Conservation (phyloP, 2,113 vertebrate species). For the Thunnus thynnus region DNA sequence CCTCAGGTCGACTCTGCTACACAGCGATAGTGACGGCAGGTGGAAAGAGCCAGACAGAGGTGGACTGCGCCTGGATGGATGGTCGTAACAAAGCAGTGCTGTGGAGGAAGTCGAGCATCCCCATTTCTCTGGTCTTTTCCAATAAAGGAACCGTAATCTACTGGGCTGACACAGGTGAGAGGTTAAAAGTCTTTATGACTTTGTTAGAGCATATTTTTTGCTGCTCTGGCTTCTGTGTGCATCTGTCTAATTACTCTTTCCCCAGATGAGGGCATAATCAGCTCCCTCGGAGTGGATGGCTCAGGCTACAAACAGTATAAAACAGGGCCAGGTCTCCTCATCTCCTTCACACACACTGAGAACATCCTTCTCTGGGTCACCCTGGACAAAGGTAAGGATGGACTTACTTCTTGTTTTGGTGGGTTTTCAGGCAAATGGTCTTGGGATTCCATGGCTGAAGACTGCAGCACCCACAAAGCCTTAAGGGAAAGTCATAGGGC, state of each 20-base stretch:
- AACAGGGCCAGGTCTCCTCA: constrained; percentile 82
- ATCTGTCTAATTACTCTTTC: neutral
- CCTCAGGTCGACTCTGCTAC: constrained; percentile 87
- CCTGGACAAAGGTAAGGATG: constrained; percentile 77
- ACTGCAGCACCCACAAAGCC: neutral
- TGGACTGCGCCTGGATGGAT: constrained; percentile 91
- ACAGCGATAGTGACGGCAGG: constrained; percentile 60
- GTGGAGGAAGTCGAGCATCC: constrained; percentile 84
- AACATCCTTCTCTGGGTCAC: constrained; percentile 90
- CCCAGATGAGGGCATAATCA: constrained; percentile 86
- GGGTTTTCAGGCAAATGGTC: neutral
- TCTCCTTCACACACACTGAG: constrained; percentile 83
- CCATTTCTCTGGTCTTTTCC: constrained; percentile 85
- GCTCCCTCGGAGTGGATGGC: constrained; percentile 88
- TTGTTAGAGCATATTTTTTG: neutral
- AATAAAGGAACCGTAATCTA: constrained; percentile 84
- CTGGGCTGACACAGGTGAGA: constrained; percentile 90
- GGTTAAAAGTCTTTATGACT: neutral
- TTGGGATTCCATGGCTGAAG: neutral
- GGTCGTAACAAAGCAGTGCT: constrained; percentile 81
- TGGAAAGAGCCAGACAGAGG: neutral
- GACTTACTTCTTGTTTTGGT: neutral
- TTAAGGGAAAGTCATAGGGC: neutral
- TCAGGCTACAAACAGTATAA: constrained; percentile 83
- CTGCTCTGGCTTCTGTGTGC: neutral